Evolutionary conservation across 1,140 invertebrate genomes (phyloP).

Genomic region (Neoseiulus cucumeris): DNA sequence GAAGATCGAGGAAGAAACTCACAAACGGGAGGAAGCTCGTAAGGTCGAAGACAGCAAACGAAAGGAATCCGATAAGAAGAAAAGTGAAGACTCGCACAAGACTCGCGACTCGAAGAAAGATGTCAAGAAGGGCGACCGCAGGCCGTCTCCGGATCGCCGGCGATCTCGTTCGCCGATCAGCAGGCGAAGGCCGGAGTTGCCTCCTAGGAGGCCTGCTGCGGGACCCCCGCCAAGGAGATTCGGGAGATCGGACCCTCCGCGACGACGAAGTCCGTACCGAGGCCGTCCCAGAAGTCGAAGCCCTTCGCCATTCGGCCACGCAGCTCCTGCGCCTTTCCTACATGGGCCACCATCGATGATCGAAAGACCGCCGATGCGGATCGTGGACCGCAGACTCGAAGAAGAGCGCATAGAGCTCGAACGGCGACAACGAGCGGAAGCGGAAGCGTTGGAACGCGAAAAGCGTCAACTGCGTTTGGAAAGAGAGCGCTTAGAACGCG

Average conservation of each 20-base stretch:
- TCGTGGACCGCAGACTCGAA: not conserved
- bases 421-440: not conserved
- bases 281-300: not conserved
- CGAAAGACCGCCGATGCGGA: not conserved
- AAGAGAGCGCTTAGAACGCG: not conserved
- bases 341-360: not conserved
- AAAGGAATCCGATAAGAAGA: not conserved
- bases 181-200: not conserved
- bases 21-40: not conserved
- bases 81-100: not conserved
- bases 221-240: not conserved
- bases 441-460: not conserved
- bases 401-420: not conserved
- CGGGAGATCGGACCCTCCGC: not conserved
- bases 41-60: not conserved
- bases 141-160: not conserved
- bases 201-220: not conserved
- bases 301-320: not conserved
- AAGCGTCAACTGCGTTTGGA: not conserved
- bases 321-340: not conserved
- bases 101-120: not conserved
- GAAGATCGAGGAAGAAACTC: not conserved
- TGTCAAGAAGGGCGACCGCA: not conserved
- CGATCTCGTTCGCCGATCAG: not conserved
- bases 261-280: not conserved